These are phyloP conservation scores for Tanaodytes sp. DNA, from an alignment of 2,888 invertebrate genomes.

Conservation along the genomic window DNA sequence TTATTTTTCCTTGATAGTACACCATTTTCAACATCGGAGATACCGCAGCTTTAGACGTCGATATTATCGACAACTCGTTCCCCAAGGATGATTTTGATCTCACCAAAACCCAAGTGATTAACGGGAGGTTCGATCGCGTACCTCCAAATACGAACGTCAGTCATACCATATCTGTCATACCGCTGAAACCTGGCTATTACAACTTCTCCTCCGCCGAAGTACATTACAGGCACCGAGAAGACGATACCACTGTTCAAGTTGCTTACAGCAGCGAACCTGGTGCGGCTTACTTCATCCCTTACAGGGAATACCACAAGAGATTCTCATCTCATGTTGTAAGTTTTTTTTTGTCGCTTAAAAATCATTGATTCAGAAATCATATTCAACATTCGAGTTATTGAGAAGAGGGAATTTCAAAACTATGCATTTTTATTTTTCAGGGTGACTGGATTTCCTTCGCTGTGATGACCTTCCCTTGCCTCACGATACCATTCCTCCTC, in stretches of 20 bases:
- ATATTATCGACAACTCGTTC: conserved; percentile 92
- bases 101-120: conserved; percentile 85
- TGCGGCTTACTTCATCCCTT: conserved; percentile 93
- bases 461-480: conserved; percentile 94
- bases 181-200: conserved; percentile 92
- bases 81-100: conserved; percentile 92
- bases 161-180: conserved; percentile 93
- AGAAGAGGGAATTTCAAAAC: no score
- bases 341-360: not conserved
- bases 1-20: conserved; percentile 78
- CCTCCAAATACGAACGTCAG: conserved; percentile 94
- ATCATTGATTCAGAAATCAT: no score
- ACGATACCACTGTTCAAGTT: conserved; percentile 79
- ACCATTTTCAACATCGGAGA: conserved; percentile 94
- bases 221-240: conserved; percentile 89
- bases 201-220: conserved; percentile 97
- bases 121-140: conserved; percentile 89
- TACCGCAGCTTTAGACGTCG: conserved; percentile 90
- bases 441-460: conserved; percentile 97
- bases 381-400: no score
- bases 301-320: conserved; percentile 94
- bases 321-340: conserved; percentile 94
- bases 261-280: conserved; percentile 91
- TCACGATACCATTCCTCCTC: conserved; percentile 93
- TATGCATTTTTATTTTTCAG: conserved; percentile 70